Percentiles rank a stretch among this genome's conserved stretches.
Conservation (phyloP, 2,888 invertebrate species). For the Cheilosia scutellata region DNA sequence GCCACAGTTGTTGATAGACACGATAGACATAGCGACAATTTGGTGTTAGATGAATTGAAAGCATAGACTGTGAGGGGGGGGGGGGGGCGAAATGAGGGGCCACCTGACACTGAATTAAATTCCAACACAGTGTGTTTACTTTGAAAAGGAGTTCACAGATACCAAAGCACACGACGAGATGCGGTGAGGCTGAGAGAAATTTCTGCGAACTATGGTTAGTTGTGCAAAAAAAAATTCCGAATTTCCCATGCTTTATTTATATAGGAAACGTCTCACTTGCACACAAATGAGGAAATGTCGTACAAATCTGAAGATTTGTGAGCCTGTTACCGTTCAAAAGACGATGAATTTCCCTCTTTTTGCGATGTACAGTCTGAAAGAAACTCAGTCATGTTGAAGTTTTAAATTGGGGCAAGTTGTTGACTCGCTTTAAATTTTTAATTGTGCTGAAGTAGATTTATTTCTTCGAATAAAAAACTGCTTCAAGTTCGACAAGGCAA, state of each 20-base stretch:
- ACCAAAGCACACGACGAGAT: not conserved
- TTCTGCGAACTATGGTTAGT: slow-evolving; percentile 13
- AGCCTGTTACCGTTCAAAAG: slow-evolving; percentile 23
- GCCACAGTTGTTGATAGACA: slow-evolving; percentile 57
- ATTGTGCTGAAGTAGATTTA: slow-evolving; percentile 53
- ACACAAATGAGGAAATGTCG: slow-evolving; percentile 6
- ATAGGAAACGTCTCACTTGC: slow-evolving; percentile 16
- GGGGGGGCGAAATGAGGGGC: not conserved
- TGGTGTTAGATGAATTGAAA: slow-evolving; percentile 60
- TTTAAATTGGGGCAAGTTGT: slow-evolving; percentile 60
- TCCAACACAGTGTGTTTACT: slow-evolving; percentile 13
- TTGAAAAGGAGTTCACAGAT: not conserved
- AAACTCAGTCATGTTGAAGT: slow-evolving; percentile 56
- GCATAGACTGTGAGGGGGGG: slow-evolving; percentile 1
- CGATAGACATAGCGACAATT: slow-evolving; percentile 53
- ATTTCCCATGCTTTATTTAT: slow-evolving; percentile 31
- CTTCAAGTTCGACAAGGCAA: slow-evolving; percentile 9
- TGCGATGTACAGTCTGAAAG: not conserved
- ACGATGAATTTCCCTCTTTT: not conserved
- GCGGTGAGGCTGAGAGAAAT: not conserved
- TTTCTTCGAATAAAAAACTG: not conserved
- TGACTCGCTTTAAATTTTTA: slow-evolving; percentile 63
- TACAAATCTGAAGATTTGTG: slow-evolving; percentile 24
- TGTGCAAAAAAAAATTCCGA: not conserved
- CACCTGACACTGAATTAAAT: slow-evolving; percentile 14